phyloP scores from a whole-genome alignment of 1,140 invertebrate species.

The Wiebesia pumilae region DNA sequence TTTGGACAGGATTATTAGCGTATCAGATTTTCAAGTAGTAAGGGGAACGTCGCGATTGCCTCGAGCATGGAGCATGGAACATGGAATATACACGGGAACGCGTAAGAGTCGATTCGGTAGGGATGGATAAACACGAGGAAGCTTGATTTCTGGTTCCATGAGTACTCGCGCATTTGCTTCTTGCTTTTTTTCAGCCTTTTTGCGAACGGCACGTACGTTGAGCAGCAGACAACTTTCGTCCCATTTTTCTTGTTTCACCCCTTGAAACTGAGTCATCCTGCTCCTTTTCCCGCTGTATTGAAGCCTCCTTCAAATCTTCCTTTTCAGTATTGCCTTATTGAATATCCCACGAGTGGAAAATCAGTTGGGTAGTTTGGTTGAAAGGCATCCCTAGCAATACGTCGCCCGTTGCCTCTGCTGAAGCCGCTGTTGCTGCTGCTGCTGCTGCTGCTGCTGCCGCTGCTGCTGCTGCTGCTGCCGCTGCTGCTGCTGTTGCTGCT shows the following conservation, averaged over 20 bases:
- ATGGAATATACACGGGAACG: constrained; percentile 17
- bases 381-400: constrained; percentile 63
- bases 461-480: background rate
- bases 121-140: constrained; percentile 46
- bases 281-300: constrained; percentile 36
- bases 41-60: constrained; percentile 14
- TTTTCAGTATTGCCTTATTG: constrained; percentile 72
- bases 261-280: constrained; percentile 31
- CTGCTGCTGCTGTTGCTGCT: background rate
- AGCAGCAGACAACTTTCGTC: background rate
- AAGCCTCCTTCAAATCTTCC: constrained; percentile 62
- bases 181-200: constrained; percentile 38
- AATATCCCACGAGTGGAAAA: constrained; percentile 75
- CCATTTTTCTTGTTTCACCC: background rate
- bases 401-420: constrained; percentile 15
- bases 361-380: constrained; percentile 68
- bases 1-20: background rate
- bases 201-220: background rate
- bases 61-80: background rate
- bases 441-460: background rate
- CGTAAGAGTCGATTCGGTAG: constrained; percentile 59
- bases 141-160: constrained; percentile 5
- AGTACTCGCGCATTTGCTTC: constrained; percentile 53
- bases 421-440: too few species aligned
- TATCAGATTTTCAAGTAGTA: background rate